Evolutionary conservation across 2,113 vertebrate genomes (phyloP).

Genomic region (Ahaetulla prasina): DNA sequence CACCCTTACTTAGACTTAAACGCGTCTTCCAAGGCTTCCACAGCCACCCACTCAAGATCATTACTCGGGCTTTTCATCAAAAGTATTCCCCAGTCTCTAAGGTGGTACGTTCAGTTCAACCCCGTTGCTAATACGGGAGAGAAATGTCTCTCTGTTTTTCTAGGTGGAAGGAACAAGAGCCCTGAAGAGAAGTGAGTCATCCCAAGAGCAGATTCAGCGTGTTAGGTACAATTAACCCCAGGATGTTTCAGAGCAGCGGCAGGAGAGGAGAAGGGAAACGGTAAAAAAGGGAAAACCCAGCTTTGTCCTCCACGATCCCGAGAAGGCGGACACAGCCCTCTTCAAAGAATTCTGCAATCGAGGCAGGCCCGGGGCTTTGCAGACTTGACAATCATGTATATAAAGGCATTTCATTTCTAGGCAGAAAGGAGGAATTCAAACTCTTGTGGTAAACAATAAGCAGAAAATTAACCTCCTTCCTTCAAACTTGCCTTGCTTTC

Average conservation of each 20-base stretch:
- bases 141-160: not conserved
- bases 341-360: not conserved
- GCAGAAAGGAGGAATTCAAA: not conserved
- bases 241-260: not conserved
- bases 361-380: not conserved
- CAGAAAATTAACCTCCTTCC: not conserved
- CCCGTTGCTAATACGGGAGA: rapidly evolving
- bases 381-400: not conserved
- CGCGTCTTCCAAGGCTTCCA: not conserved
- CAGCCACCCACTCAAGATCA: not conserved
- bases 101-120: rapidly evolving
- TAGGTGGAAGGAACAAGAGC: not conserved
- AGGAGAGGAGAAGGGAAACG: not conserved
- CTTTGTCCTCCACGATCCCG: not conserved
- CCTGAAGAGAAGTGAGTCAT: slow-evolving; percentile 31
- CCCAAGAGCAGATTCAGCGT: not conserved
- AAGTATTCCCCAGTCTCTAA: not conserved
- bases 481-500: not conserved
- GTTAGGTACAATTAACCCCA: slow-evolving; percentile 11
- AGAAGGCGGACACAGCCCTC: not conserved
- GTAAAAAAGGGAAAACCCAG: no score
- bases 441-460: not conserved
- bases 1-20: not conserved
- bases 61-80: rapidly evolving
- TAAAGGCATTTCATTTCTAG: not conserved